Evolutionary conservation across 2,888 invertebrate genomes (phyloP), one percentile per base, ranked within the genome.

Genomic region (Cloeon dipterum): DNA sequence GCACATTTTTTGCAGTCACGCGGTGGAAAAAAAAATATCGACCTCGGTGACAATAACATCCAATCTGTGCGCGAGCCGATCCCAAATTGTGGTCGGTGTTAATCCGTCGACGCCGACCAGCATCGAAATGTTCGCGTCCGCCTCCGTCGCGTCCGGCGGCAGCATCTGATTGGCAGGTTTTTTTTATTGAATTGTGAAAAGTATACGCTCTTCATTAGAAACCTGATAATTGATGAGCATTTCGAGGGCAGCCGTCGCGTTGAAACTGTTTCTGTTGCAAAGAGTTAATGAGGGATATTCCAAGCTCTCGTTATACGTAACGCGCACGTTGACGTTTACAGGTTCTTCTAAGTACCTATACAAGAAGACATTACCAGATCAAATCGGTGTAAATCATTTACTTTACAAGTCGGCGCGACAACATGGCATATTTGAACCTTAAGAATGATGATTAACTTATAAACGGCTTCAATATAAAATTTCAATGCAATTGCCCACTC

Each of bases 241-340:
- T 3, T 35, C 20, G 14, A 23, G 14, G 19, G 44, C 26, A 10
- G 43, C 41, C 16, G 41, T 38, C 34, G 42, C 37, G 41, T 44
- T 45, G 37, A 41, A 42, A 11, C 17, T 21, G 36, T 45, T 45
- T 37, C 44, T 45, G 36, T 46, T 46, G 40, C 45, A 46, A 19
- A 46, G 32, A 8, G 44, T 41, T n/a, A 46, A 36, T 32, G 42
- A 35, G 2, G 45, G 45, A 35, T 44, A 45, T 36, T 21, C 39
- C 14, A 45, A 39, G 18, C 41, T 39, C n/a, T 41, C 39, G 39
- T 45, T 45, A 23, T 44, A 38, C n/a, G 41, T 41, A 17, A 45
- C 43, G n/a, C 42, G 39, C 14, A 45, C 45, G 39, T 43, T 42
- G 20, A 45, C 45, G 14, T 41, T 38, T n/a, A 45, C 43, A 4